Conservation (phyloP, 2,797 vertebrate genomes). For the Pseudomugil tenellus region DNA sequence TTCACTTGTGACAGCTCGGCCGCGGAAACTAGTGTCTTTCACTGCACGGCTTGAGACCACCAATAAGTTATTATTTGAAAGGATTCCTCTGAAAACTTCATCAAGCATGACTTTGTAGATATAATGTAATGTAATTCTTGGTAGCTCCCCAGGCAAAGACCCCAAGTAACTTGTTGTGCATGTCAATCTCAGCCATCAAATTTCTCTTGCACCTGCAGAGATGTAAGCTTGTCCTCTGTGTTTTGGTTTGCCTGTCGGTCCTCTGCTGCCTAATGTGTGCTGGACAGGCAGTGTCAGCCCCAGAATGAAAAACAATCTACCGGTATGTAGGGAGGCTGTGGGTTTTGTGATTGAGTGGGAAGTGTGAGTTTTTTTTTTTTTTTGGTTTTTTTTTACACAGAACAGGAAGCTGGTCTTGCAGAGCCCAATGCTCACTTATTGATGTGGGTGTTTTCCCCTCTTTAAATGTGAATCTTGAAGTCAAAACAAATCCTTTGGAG, state of each 20-base stretch:
- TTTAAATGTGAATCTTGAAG: constrained; percentile 62
- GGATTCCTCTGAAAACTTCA: constrained; percentile 42
- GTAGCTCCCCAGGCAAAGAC: constrained; percentile 33
- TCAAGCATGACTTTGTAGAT: constrained; percentile 37
- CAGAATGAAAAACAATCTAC: constrained; percentile 48
- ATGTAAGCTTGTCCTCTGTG: constrained; percentile 52
- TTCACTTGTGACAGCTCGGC: constrained; percentile 59
- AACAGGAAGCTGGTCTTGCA: constrained; percentile 55
- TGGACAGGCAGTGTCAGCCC: constrained; percentile 23
- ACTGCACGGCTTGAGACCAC: constrained; percentile 56
- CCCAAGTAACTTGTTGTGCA: constrained; percentile 41
- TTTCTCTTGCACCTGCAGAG: constrained; percentile 57
- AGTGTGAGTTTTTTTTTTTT: constrained; percentile 29
- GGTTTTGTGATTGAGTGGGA: constrained; percentile 61
- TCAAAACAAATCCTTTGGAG: constrained; percentile 71
- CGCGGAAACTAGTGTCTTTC: constrained; percentile 38
- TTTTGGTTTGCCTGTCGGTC: constrained; percentile 51
- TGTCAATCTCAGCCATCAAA: constrained; percentile 60
- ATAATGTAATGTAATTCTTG: constrained; percentile 26
- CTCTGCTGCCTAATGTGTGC: constrained; percentile 40
- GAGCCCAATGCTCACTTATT: constrained; percentile 32
- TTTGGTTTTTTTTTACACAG: constrained; percentile 37
- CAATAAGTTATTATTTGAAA: constrained; percentile 58
- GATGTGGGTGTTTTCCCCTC: constrained; percentile 50
- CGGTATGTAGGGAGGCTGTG: constrained; percentile 19